Percentiles rank a stretch among this genome's conserved stretches.
Conservation (phyloP, 2,797 vertebrate species). For the Erithacus rubecula region DNA sequence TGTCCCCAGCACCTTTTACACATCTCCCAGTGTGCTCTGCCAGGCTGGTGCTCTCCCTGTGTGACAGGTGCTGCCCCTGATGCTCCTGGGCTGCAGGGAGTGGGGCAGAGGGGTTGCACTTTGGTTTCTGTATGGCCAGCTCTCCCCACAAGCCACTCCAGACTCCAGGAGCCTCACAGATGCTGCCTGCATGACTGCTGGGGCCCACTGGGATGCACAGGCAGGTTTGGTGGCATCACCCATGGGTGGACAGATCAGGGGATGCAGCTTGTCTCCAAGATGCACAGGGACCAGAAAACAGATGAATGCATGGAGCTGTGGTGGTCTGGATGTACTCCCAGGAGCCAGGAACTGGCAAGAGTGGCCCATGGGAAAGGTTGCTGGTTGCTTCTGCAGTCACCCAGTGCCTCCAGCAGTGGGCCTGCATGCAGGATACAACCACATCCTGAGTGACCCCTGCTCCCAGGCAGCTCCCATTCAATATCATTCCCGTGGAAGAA, state of each 20-base stretch:
- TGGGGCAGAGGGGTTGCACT: neutral
- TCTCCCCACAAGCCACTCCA: neutral
- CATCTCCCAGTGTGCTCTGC: fast-evolving
- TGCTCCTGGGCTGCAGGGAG: neutral
- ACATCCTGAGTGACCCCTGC: fast-evolving
- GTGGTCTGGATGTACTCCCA: neutral
- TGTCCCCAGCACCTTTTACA: neutral
- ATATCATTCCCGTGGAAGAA: neutral
- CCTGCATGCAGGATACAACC: fast-evolving
- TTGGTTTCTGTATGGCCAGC: fast-evolving
- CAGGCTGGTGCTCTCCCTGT: neutral
- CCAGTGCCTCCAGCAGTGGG: neutral
- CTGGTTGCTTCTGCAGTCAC: neutral
- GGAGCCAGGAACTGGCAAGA: neutral
- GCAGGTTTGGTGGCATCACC: neutral
- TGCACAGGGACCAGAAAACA: fast-evolving
- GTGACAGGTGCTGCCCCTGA: fast-evolving
- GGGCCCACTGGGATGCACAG: fast-evolving
- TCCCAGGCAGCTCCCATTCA: neutral
- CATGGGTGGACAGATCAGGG: fast-evolving
- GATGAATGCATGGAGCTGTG: fast-evolving
- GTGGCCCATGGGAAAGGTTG: neutral
- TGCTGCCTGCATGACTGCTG: neutral
- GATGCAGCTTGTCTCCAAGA: neutral
- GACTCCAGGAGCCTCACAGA: fast-evolving